These are phyloP conservation scores for Aporrectodea caliginosa DNA, from an alignment of 1,140 invertebrate species.

Conservation along the genomic window DNA sequence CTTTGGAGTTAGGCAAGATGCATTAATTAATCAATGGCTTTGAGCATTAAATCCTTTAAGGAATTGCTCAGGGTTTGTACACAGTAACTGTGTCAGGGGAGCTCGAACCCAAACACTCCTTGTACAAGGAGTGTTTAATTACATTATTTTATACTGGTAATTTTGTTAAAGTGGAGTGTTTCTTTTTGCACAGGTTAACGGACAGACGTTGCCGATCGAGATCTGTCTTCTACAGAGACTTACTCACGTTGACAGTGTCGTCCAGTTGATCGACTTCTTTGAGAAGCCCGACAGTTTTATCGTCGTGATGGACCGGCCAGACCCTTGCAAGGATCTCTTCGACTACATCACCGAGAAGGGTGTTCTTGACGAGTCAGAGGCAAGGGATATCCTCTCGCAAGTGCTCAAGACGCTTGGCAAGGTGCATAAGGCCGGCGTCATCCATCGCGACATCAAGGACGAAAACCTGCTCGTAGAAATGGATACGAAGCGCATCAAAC, in stretches of 20 bases:
- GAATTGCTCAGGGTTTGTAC: too few relatives aligned
- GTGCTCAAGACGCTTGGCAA: conserved; percentile 53
- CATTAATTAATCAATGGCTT: too few relatives aligned
- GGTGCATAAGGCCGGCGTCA: conserved; percentile 52
- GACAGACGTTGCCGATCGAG: conserved; percentile 61
- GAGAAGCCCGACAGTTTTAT: conserved; percentile 60
- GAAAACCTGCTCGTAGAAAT: conserved; percentile 66
- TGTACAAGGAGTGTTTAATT: too few relatives aligned
- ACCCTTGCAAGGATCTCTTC: conserved; percentile 64
- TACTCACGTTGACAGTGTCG: conserved; percentile 60
- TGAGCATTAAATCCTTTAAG: too few relatives aligned
- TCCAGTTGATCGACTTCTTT: conserved; percentile 63
- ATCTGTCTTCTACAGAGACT: conserved; percentile 63
- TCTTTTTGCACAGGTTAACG: conserved; percentile 9
- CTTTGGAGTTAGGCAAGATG: too few relatives aligned
- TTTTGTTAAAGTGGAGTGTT: neutral
- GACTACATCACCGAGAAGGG: conserved; percentile 67
- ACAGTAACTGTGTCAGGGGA: too few relatives aligned
- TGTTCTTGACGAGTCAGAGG: conserved; percentile 60
- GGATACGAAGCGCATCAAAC: conserved; percentile 58
- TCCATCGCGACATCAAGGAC: conserved; percentile 69
- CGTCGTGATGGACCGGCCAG: conserved; percentile 67
- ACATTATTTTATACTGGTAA: neutral
- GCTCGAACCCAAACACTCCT: too few relatives aligned
- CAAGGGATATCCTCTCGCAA: conserved; percentile 60